These are phyloP conservation scores for Poecilia gillii DNA, from an alignment of 2,797 vertebrate species.

Conservation along the genomic window DNA sequence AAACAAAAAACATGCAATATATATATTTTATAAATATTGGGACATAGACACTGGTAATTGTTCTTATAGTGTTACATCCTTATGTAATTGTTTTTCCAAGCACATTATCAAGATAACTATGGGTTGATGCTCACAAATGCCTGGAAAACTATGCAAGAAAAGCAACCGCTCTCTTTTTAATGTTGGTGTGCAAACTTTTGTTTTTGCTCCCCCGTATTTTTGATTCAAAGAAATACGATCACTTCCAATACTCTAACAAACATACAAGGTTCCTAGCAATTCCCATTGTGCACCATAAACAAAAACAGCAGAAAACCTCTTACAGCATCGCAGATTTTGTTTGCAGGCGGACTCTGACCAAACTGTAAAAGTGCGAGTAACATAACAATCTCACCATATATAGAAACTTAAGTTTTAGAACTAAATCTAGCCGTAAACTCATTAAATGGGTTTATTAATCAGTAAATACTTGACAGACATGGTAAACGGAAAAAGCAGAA, in stretches of 20 bases:
- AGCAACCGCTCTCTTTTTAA: no score
- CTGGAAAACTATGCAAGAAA: no score
- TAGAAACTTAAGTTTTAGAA: no score
- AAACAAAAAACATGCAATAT: background rate
- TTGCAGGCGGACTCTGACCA: no score
- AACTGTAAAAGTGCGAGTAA: no score
- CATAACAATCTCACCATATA: no score
- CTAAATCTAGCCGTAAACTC: background rate
- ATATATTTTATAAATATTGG: background rate
- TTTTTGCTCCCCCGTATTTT: no score
- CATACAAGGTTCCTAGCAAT: background rate
- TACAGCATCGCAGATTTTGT: no score
- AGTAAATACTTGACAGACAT: background rate
- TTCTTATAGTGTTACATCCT: background rate
- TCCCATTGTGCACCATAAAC: background rate
- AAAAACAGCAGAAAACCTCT: no score
- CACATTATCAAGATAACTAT: background rate
- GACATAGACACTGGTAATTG: background rate
- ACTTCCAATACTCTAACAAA: background rate
- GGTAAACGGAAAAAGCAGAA: no score
- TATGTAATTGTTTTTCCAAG: background rate
- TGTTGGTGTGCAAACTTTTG: no score
- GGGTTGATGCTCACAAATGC: no score
- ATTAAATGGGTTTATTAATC: background rate
- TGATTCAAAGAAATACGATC: background rate